These are phyloP conservation scores for Lamellibrachia columna DNA, from an alignment of 2,888 invertebrate species.

Conservation along the genomic window DNA sequence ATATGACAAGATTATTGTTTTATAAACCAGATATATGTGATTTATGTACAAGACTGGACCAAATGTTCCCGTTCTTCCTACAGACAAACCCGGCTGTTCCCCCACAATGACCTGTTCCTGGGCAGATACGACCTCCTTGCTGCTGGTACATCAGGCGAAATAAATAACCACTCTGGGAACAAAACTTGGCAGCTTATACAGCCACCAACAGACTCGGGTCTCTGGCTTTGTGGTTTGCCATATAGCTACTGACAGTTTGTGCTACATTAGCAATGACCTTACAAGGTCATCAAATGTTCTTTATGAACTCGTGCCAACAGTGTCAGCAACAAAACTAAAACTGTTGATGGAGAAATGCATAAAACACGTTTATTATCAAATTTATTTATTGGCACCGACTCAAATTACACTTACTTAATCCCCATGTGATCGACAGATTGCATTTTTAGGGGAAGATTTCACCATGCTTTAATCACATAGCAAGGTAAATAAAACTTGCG, in stretches of 20 bases:
- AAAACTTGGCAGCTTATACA: background rate
- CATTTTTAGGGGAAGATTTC: background rate
- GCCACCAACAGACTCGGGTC: background rate
- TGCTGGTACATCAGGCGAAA: conserved; percentile 3
- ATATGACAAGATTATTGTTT: too few relatives aligned
- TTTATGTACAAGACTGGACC: too few relatives aligned
- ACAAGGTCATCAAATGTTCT: background rate
- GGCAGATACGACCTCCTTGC: background rate
- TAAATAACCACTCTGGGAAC: background rate
- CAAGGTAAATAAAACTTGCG: background rate
- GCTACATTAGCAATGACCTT: background rate
- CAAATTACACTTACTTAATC: background rate
- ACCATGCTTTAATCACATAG: background rate
- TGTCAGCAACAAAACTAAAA: too few relatives aligned
- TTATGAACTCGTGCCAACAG: background rate
- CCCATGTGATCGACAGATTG: background rate
- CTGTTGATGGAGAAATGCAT: background rate
- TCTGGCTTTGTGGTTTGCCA: background rate
- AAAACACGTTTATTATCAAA: background rate
- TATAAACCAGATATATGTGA: too few relatives aligned
- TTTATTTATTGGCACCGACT: background rate
- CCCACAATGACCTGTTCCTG: background rate
- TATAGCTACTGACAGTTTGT: background rate
- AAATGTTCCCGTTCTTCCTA: background rate
- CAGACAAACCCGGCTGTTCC: background rate